Evolutionary conservation across 2,888 invertebrate genomes (phyloP), one percentile per base, ranked within the genome.

Genomic region (Malacosoma neustria): DNA sequence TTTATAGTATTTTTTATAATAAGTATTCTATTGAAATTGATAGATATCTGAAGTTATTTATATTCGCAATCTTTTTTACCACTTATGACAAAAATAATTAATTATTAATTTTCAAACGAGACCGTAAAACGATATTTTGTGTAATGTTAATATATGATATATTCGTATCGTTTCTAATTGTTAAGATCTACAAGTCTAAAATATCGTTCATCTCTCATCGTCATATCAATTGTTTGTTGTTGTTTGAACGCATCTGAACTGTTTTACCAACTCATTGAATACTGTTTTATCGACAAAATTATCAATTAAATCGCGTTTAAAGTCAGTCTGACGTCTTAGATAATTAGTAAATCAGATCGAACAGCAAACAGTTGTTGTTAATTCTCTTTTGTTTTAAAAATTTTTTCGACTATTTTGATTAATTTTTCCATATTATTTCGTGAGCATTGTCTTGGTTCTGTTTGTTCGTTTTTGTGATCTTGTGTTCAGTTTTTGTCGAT

Each of bases 121-220:
- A n/a, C n/a, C n/a, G n/a, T n/a, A n/a, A n/a, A n/a, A n/a, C n/a
- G n/a, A n/a, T n/a, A n/a, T n/a, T n/a, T n/a, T n/a, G n/a, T 4
- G 3, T 9, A 9, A 22, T 22, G 9, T 9, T 5, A 22, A 22
- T 22, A 22, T 22, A 9, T 6, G 22, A 5, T 4, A 3, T 22
- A 22, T 22, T 22, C 22, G 22, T 22, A 22, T 22, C 22, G 22
- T 3, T 22, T 3, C 9, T 22, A 6, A 6, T 2, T 22, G 22
- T 22, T 22, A 22, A 22, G 22, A 22, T 22, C 9, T 22, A 4
- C 9, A 33, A 37, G 34, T 39, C 32, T 29, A 33, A 30, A 22
- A 33, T 41, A 57, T 66, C 67, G 70, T 56, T 63, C 73, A 75
- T 65, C 59, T 50, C 54, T 61, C 74, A 72, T 69, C 58, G 49